Conservation (phyloP, 2,113 vertebrate genomes). For the Xiphophorus couchianus region DNA sequence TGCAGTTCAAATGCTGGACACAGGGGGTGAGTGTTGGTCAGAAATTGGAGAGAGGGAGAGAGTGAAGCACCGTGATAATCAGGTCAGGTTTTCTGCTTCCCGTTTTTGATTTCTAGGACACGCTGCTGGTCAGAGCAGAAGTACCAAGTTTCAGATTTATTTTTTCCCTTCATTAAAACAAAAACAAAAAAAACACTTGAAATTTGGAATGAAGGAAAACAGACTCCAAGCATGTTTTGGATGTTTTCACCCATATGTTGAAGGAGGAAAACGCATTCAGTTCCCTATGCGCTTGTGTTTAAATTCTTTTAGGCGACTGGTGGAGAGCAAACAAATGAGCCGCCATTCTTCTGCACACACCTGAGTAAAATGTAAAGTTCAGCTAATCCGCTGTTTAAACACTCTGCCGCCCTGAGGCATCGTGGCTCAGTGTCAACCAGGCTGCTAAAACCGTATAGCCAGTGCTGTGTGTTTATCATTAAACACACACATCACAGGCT, state of each 20-base stretch:
- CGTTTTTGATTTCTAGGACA: conserved; percentile 22
- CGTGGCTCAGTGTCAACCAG: background rate
- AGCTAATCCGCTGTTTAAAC: conserved; percentile 37
- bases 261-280: conserved; percentile 44
- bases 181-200: background rate
- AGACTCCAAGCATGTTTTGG: background rate
- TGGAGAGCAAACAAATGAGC: conserved; percentile 61
- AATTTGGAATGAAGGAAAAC: background rate
- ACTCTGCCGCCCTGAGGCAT: background rate
- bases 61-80: background rate
- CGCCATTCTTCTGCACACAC: conserved; percentile 44
- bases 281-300: conserved; percentile 68
- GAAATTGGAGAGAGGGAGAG: conserved; percentile 3
- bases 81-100: conserved; percentile 30
- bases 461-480: background rate
- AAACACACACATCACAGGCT: background rate
- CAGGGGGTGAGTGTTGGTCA: conserved; percentile 72
- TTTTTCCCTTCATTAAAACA: background rate
- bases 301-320: conserved; percentile 35
- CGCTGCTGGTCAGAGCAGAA: background rate
- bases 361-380: conserved; percentile 37
- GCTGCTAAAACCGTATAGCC: background rate
- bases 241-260: conserved; percentile 18
- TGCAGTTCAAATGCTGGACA: conserved; percentile 69
- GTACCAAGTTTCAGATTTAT: background rate